Percentiles rank a stretch among this genome's conserved stretches.
These are phyloP conservation scores for Eira barbara DNA, from an alignment of 2,113 vertebrate species.

Conservation along the genomic window DNA sequence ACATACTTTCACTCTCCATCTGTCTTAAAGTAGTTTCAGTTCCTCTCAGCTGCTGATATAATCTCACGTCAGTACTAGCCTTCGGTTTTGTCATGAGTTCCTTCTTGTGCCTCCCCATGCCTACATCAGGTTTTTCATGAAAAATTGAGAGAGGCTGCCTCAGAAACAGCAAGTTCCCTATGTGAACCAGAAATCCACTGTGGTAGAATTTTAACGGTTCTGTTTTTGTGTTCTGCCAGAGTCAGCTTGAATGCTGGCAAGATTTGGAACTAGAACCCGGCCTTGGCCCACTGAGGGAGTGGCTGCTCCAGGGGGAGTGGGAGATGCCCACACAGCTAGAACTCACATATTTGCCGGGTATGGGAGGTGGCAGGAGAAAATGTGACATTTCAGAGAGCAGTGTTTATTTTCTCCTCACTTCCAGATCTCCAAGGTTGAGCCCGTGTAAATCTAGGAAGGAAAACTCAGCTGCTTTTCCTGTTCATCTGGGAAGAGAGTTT, in stretches of 20 bases:
- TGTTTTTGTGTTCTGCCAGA: slow-evolving; percentile 37
- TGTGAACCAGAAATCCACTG: slow-evolving; percentile 31
- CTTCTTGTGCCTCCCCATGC: not conserved
- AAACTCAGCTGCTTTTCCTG: not conserved
- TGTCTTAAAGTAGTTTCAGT: not conserved
- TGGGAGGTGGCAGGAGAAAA: not conserved
- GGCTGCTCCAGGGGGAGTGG: not conserved
- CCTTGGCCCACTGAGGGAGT: not conserved
- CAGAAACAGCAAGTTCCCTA: slow-evolving; percentile 24
- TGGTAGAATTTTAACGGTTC: slow-evolving; percentile 12
- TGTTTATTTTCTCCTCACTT: not conserved
- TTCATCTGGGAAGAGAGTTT: not conserved
- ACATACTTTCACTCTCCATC: not conserved
- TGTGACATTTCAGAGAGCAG: not conserved
- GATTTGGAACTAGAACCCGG: not conserved
- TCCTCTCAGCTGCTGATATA: not conserved
- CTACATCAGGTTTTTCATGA: not conserved
- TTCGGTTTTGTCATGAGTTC: not conserved
- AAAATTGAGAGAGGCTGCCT: not conserved
- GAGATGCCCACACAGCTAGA: not conserved
- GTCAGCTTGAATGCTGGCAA: slow-evolving; percentile 26
- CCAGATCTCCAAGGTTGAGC: not conserved
- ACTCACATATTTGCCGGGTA: not conserved
- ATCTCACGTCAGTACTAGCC: not conserved
- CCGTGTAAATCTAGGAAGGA: not conserved